Percentiles rank a stretch among this genome's conserved stretches.
These are phyloP conservation scores for Calliphora vicina DNA, from an alignment of 1,140 invertebrate genomes.

Conservation along the genomic window DNA sequence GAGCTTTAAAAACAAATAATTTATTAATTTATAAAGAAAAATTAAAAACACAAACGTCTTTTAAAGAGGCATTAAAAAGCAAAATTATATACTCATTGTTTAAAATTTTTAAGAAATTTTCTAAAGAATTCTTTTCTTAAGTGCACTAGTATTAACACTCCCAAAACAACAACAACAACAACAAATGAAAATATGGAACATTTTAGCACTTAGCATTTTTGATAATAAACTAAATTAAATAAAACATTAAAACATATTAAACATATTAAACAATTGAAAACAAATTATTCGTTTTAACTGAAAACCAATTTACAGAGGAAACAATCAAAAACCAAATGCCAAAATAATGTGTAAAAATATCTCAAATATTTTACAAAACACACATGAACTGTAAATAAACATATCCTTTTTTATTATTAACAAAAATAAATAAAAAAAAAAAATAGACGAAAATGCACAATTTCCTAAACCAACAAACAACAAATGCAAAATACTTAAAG, in stretches of 20 bases:
- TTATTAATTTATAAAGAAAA: neutral
- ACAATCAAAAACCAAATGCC: neutral
- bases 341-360: neutral
- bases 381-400: neutral
- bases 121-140: neutral
- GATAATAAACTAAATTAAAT: neutral
- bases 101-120: neutral
- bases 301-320: neutral
- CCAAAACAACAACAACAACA: neutral
- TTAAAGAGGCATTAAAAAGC: neutral
- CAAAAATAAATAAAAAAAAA: too few species aligned
- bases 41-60: neutral
- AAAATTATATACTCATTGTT: slow-evolving; percentile 5
- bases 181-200: neutral
- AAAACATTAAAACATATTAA: neutral
- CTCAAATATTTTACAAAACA: neutral
- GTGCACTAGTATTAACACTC: neutral
- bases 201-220: slow-evolving; percentile 1
- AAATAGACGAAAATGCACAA: neutral
- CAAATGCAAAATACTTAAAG: neutral
- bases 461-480: neutral
- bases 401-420: neutral
- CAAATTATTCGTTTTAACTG: too few species aligned
- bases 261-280: neutral
- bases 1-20: neutral